A percentile compares a stretch with the other conserved stretches of the same genome.
phyloP scores from a whole-genome alignment of 2,113 vertebrate species.

The Cercopithecus mona region DNA sequence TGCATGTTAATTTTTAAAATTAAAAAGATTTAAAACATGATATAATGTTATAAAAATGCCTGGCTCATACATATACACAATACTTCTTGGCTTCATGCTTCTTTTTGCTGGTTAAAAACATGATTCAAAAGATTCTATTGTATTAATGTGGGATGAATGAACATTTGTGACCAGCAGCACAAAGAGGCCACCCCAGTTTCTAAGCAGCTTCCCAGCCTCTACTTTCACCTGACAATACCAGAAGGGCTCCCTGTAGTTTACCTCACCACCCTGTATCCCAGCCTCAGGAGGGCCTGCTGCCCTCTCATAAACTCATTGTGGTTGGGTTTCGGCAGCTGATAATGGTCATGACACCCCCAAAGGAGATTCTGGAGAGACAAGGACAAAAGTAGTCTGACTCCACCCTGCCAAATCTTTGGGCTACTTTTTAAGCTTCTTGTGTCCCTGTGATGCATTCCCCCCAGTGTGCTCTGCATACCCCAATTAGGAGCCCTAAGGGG shows the following conservation, averaged over 20 bases:
- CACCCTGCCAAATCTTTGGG: accelerated
- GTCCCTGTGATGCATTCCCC: accelerated
- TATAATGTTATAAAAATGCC: too few relatives aligned
- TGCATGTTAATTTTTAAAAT: too few relatives aligned
- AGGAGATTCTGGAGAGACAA: neutral
- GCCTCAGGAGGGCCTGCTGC: neutral
- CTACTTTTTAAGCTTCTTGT: too few relatives aligned
- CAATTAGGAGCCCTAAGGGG: accelerated
- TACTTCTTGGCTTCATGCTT: neutral
- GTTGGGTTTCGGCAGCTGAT: neutral
- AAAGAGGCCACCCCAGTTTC: neutral
- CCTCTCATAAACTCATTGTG: neutral
- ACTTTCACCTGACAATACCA: too few relatives aligned
- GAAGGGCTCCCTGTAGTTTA: neutral
- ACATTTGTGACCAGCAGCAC: accelerated
- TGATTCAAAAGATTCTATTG: accelerated
- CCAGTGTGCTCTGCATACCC: too few relatives aligned
- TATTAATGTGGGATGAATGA: accelerated
- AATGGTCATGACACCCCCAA: accelerated
- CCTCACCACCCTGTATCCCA: neutral
- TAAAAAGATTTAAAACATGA: too few relatives aligned
- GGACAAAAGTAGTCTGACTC: too few relatives aligned
- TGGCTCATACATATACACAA: accelerated
- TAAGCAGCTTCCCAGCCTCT: neutral
- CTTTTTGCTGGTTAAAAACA: neutral